A percentile compares a stretch with the other conserved stretches of the same genome.
phyloP scores from a whole-genome alignment of 2,113 vertebrate species.

The Aphyosemion australe region DNA sequence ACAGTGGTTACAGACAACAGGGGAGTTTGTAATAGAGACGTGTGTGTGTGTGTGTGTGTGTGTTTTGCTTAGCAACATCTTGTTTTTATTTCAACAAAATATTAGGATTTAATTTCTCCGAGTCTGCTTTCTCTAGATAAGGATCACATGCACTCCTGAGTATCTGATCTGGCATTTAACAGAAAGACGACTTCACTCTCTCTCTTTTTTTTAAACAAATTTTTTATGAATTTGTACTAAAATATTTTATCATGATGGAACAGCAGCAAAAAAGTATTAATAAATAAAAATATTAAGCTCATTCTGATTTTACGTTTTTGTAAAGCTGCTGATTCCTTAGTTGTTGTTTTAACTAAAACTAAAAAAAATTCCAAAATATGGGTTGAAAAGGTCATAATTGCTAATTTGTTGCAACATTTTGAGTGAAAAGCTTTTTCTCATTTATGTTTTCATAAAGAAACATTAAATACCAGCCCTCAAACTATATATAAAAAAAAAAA shows the following conservation, averaged over 20 bases:
- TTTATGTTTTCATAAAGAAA: too few species aligned
- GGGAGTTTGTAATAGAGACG: conserved; percentile 16
- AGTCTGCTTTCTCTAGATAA: background rate
- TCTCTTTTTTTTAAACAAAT: too few species aligned
- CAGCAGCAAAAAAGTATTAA: background rate
- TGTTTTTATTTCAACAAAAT: background rate
- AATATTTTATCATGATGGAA: background rate
- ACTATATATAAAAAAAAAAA: too few species aligned
- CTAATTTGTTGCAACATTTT: too few species aligned
- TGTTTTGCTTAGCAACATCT: conserved; percentile 12
- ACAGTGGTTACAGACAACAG: conserved; percentile 51
- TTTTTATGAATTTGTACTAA: background rate
- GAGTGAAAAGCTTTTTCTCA: too few species aligned
- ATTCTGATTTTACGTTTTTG: too few species aligned
- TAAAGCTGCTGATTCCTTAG: too few species aligned
- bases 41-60: conserved; percentile 6
- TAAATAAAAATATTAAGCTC: background rate
- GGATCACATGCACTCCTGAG: background rate
- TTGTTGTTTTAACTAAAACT: too few species aligned
- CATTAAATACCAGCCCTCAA: too few species aligned
- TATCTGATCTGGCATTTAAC: background rate
- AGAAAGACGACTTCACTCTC: background rate
- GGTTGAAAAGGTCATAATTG: too few species aligned
- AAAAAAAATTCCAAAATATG: too few species aligned
- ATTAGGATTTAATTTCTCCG: background rate